These are phyloP conservation scores for Lepilemur septentrionalis DNA, from an alignment of 2,797 vertebrate genomes.

Conservation along the genomic window DNA sequence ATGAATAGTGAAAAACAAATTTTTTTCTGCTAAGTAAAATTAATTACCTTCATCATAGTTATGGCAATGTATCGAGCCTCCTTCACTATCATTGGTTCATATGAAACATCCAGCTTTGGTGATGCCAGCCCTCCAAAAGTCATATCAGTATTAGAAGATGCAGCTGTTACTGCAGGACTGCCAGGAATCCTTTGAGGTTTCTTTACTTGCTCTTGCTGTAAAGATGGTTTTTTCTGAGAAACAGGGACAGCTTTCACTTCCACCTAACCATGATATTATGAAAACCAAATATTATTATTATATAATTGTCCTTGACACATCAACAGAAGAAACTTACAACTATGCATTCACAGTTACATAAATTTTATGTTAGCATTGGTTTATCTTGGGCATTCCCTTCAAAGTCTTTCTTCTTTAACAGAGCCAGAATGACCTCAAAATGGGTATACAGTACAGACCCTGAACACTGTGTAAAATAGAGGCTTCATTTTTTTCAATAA, in stretches of 20 bases:
- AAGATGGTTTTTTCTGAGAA: conserved; percentile 96
- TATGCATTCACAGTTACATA: neutral
- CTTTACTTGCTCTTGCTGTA: conserved; percentile 94
- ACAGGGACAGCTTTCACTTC: conserved; percentile 99
- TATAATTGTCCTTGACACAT: neutral
- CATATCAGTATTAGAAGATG: conserved; percentile 88
- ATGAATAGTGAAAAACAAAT: neutral
- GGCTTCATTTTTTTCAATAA: neutral
- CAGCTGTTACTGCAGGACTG: conserved; percentile 86
- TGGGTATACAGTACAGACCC: neutral
- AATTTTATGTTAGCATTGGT: neutral
- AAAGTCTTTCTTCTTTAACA: neutral
- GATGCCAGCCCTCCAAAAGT: conserved; percentile 96
- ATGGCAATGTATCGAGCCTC: conserved; percentile 99
- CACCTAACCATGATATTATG: conserved; percentile 86
- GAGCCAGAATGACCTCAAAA: neutral
- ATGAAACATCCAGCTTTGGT: conserved; percentile 97
- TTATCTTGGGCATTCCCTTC: neutral
- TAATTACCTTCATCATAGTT: conserved; percentile 99
- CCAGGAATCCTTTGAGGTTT: conserved; percentile 94
- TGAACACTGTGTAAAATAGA: neutral
- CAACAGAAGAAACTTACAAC: conserved; percentile 3
- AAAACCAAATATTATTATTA: conserved; percentile 32
- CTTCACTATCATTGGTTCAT: conserved; percentile 99
- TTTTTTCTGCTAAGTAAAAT: neutral